phyloP scores from a whole-genome alignment of 2,888 invertebrate species.

The Lysandra bellargus region DNA sequence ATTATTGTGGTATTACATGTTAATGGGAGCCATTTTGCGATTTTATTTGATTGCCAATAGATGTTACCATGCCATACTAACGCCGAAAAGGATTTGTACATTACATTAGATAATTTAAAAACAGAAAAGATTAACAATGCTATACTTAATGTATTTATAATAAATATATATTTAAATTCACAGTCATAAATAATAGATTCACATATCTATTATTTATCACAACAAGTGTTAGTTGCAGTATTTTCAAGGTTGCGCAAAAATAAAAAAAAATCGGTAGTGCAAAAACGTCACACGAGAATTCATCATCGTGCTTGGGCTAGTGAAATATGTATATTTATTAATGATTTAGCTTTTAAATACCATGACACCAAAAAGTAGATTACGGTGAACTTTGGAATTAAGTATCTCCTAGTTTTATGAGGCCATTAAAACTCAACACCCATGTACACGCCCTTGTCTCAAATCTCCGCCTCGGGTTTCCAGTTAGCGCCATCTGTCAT shows the following conservation, averaged over 20 bases:
- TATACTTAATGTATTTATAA: too few species aligned
- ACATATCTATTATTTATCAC: too few species aligned
- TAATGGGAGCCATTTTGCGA: too few species aligned
- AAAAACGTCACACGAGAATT: neutral
- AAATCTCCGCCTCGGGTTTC: constrained; percentile 50
- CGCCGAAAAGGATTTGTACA: too few species aligned
- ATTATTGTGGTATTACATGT: too few species aligned
- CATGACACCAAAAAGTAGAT: neutral
- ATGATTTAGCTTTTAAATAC: neutral
- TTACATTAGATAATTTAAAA: too few species aligned
- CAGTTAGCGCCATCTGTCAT: constrained; percentile 74
- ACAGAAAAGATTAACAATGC: too few species aligned
- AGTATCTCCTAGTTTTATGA: neutral
- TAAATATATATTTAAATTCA: too few species aligned
- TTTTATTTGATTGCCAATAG: too few species aligned
- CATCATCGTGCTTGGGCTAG: neutral
- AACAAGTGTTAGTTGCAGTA: neutral
- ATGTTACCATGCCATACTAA: too few species aligned
- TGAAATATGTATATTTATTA: neutral
- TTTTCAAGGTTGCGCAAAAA: neutral
- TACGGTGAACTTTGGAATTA: neutral
- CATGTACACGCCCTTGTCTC: constrained; percentile 35
- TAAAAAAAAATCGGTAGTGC: neutral
- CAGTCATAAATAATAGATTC: too few species aligned
- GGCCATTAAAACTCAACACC: neutral